Percentiles rank a stretch among this genome's conserved stretches.
These are phyloP conservation scores for Napeogenes sylphis DNA, from an alignment of 2,888 invertebrate genomes.

Conservation along the genomic window DNA sequence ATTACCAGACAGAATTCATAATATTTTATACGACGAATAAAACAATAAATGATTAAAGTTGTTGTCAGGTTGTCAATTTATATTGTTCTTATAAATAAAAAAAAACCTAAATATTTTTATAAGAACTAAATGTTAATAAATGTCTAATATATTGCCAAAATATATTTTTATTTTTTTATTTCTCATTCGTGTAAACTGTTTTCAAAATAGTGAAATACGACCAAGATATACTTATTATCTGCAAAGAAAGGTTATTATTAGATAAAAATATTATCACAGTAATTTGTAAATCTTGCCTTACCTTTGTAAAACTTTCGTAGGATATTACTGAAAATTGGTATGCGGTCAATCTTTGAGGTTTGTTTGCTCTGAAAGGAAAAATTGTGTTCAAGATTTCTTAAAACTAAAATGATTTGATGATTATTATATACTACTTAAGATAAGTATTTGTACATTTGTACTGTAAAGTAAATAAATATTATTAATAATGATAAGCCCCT, in stretches of 20 bases:
- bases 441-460: too few species aligned
- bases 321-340: constrained; percentile 64
- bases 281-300: constrained; percentile 29
- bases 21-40: too few species aligned
- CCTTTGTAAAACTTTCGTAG: constrained; percentile 61
- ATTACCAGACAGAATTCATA: too few species aligned
- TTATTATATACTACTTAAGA: too few species aligned
- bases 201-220: constrained; percentile 65
- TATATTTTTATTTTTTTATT: neutral
- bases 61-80: too few species aligned
- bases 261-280: neutral
- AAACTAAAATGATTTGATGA: neutral
- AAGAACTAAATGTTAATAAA: too few species aligned
- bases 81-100: too few species aligned
- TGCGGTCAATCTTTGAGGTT: constrained; percentile 55
- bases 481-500: too few species aligned
- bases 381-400: constrained; percentile 3
- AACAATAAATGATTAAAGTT: too few species aligned
- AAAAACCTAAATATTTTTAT: too few species aligned
- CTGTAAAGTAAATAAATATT: too few species aligned
- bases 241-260: constrained; percentile 35
- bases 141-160: too few species aligned
- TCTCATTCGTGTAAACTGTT: constrained; percentile 47
- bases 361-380: constrained; percentile 46
- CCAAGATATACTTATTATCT: constrained; percentile 70